Conservation (phyloP, 2,113 vertebrate species). For the Otis tarda region DNA sequence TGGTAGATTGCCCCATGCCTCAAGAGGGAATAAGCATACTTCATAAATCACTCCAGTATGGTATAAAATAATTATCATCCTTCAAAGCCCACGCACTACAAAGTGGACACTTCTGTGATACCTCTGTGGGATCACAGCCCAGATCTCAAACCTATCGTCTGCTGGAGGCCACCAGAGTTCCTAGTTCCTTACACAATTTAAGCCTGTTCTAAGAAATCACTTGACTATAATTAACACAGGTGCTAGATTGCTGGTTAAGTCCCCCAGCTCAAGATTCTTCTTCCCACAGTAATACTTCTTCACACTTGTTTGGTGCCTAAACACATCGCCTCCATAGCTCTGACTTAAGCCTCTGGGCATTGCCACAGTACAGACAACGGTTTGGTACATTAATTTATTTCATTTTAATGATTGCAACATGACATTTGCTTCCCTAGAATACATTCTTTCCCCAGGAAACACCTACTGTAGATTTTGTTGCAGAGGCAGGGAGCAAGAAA, state of each 20-base stretch:
- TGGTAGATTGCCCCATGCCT: not conserved
- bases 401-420: not conserved
- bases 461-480: not conserved
- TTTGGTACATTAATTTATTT: not conserved
- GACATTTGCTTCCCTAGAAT: not conserved
- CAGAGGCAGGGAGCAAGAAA: not conserved
- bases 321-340: not conserved
- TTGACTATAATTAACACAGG: not conserved
- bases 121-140: fast-evolving
- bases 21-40: not conserved
- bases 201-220: not conserved
- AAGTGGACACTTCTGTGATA: not conserved
- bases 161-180: not conserved
- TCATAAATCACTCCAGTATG: not conserved
- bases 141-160: not conserved
- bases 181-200: not conserved
- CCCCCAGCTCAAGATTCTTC: not conserved
- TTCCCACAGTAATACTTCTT: not conserved
- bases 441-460: not conserved
- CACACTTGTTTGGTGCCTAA: not conserved
- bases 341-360: not conserved
- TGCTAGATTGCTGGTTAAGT: not conserved
- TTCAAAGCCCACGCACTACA: not conserved
- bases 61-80: not conserved
- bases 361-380: not conserved